A percentile compares a stretch with the other conserved stretches of the same genome.
phyloP scores from a whole-genome alignment of 2,797 vertebrate genomes.

The Ispidina picta region DNA sequence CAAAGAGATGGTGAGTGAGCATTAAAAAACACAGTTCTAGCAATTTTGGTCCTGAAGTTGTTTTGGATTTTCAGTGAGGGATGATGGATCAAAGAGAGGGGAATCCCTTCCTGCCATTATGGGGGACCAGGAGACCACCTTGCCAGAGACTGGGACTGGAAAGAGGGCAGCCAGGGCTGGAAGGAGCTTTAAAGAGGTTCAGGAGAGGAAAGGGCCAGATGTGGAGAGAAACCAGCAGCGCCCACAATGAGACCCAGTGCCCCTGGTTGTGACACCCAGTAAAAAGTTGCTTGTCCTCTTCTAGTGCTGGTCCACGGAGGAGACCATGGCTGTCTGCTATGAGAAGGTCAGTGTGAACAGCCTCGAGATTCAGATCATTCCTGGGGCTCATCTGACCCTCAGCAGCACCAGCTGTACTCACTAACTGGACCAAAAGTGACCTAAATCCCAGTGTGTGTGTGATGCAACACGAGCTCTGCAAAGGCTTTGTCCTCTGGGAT shows the following conservation, averaged over 20 bases:
- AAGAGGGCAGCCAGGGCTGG: background rate
- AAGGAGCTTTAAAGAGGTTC: background rate
- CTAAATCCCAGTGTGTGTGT: accelerated
- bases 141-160: accelerated
- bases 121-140: background rate
- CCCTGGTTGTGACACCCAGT: background rate
- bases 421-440: background rate
- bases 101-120: background rate
- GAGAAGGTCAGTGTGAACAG: background rate
- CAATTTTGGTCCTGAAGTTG: background rate
- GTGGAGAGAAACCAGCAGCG: background rate
- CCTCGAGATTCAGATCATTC: background rate
- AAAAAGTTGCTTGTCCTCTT: background rate
- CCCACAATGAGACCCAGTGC: background rate
- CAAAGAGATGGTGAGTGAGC: background rate
- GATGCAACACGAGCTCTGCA: accelerated
- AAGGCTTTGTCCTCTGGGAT: background rate
- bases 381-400: background rate
- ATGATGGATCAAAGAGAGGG: background rate
- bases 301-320: background rate
- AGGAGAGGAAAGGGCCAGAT: background rate
- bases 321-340: accelerated
- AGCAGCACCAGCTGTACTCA: background rate
- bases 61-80: background rate
- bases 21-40: background rate